Conservation (phyloP, 2,888 invertebrate species). For the Esperia sulphurella region DNA sequence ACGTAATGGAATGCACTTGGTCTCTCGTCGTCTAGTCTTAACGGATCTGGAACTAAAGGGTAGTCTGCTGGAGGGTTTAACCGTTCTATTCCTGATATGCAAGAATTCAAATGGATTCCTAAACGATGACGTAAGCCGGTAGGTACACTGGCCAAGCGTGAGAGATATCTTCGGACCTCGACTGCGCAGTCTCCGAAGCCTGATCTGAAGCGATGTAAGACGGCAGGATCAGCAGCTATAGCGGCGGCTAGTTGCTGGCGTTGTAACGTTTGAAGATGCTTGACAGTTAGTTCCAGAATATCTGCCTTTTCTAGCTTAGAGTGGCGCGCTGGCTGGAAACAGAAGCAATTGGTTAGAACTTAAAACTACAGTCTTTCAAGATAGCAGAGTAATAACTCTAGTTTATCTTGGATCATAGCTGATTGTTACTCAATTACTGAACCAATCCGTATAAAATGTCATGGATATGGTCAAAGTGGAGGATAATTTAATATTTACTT, state of each 20-base stretch:
- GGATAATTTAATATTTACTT: no score
- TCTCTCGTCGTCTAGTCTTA: conserved; percentile 63
- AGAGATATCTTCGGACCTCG: conserved; percentile 87
- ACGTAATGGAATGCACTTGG: conserved; percentile 70
- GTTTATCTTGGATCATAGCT: no score
- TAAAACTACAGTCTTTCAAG: no score
- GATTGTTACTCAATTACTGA: no score
- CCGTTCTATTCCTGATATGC: conserved; percentile 78
- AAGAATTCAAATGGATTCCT: conserved; percentile 81
- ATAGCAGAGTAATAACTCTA: no score
- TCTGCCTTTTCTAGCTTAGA: conserved; percentile 98
- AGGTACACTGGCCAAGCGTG: conserved; percentile 81
- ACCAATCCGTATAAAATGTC: no score
- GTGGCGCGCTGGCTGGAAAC: conserved; percentile 91
- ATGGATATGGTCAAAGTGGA: no score
- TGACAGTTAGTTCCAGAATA: conserved; percentile 96
- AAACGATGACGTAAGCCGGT: conserved; percentile 81
- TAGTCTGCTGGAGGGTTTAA: conserved; percentile 60
- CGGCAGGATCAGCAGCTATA: conserved; percentile 90
- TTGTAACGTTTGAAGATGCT: conserved; percentile 93
- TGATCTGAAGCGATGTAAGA: conserved; percentile 90
- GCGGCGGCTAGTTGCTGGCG: conserved; percentile 91
- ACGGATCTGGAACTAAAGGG: conserved; percentile 78
- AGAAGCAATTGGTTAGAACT: conserved; percentile 4
- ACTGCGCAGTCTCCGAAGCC: conserved; percentile 94